Percentiles rank a stretch among this genome's conserved stretches.
These are phyloP conservation scores for Cyprinodon brontotheroides DNA, from an alignment of 2,113 vertebrate species.

Conservation along the genomic window DNA sequence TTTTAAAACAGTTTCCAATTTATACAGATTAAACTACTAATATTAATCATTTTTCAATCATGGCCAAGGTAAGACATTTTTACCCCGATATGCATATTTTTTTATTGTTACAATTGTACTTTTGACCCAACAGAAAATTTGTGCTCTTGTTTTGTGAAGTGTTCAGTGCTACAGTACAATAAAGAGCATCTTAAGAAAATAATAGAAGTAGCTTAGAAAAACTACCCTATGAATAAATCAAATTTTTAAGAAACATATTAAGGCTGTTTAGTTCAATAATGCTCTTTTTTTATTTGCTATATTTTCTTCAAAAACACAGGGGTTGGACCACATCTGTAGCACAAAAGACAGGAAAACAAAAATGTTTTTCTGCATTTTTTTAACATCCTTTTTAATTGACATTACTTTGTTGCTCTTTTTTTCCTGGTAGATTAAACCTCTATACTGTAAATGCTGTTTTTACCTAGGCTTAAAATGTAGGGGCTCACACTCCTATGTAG, in stretches of 20 bases:
- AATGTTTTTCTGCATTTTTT: not conserved
- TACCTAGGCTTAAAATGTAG: not conserved
- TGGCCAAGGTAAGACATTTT: not conserved
- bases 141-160: not conserved
- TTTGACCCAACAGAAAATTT: not conserved
- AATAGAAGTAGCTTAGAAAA: no score
- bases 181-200: not conserved
- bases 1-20: not conserved
- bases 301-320: constrained; percentile 28
- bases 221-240: no score
- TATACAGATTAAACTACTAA: constrained; percentile 5
- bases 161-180: not conserved
- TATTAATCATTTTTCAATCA: not conserved
- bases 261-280: not conserved
- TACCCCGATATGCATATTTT: no score
- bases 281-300: constrained; percentile 11
- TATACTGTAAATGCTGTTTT: not conserved
- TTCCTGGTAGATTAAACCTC: not conserved
- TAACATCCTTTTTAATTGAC: not conserved
- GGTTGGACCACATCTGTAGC: not conserved
- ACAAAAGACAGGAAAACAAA: constrained; percentile 2
- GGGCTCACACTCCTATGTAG: not conserved
- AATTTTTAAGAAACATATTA: not conserved
- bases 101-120: not conserved
- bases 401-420: not conserved